phyloP scores from a whole-genome alignment of 2,113 vertebrate species.

The Sylvia atricapilla region DNA sequence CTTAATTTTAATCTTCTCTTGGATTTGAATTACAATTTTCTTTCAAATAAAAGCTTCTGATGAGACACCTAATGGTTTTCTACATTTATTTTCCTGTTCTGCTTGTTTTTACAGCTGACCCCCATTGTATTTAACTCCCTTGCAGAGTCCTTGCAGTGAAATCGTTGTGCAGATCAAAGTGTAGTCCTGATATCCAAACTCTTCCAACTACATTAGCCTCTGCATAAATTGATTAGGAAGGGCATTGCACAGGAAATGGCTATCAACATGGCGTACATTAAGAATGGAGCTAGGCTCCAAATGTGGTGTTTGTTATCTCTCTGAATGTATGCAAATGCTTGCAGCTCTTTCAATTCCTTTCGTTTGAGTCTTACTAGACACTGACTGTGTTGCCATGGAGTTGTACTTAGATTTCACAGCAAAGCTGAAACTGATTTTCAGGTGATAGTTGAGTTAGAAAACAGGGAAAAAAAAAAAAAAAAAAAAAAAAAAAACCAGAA shows the following conservation, averaged over 20 bases:
- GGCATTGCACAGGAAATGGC: not conserved
- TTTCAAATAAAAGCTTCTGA: slow-evolving; percentile 43
- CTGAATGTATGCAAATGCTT: not conserved
- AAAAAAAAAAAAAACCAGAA: not conserved
- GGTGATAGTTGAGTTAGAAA: slow-evolving; percentile 8
- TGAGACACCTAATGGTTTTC: slow-evolving; percentile 26
- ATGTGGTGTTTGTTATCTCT: not conserved
- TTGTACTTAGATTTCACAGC: slow-evolving; percentile 12
- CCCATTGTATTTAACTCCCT: not conserved
- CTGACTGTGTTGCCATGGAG: slow-evolving; percentile 42
- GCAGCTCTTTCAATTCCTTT: not conserved
- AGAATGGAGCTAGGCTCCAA: not conserved
- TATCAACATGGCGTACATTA: not conserved
- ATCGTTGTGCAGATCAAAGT: not conserved
- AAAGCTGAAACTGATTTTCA: slow-evolving; percentile 15
- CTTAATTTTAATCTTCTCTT: slow-evolving; percentile 52
- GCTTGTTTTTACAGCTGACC: slow-evolving; percentile 14
- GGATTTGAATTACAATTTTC: slow-evolving; percentile 48
- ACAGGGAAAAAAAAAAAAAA: not conserved
- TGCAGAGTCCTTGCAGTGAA: not conserved
- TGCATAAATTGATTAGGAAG: slow-evolving; percentile 16
- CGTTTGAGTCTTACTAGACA: not conserved
- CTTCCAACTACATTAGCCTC: not conserved
- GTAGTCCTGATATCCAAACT: not conserved
- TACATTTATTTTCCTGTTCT: slow-evolving; percentile 21